phyloP scores from a whole-genome alignment of 1,140 invertebrate genomes.

The Cydia strobilella region DNA sequence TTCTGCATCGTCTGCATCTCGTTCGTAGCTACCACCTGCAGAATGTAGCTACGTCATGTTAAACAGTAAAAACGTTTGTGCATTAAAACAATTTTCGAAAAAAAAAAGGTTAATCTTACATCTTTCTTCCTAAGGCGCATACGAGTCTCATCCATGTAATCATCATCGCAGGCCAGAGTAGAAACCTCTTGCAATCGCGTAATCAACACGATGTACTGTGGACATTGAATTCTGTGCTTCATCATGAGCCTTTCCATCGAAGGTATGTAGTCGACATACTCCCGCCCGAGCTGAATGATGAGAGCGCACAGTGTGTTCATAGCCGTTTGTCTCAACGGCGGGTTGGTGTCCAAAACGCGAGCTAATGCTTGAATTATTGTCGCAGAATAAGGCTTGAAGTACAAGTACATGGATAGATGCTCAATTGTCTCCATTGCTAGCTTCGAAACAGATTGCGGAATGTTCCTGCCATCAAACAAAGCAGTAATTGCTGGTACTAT shows the following conservation, averaged over 20 bases:
- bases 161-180: conserved; percentile 85
- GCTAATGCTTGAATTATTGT: conserved; percentile 95
- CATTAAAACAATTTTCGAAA: conserved; percentile 82
- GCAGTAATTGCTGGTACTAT: conserved; percentile 96
- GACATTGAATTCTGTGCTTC: conserved; percentile 91
- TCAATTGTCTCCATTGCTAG: conserved; percentile 96
- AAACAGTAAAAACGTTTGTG: background rate
- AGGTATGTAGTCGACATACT: conserved; percentile 95
- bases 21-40: conserved; percentile 72
- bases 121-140: conserved; percentile 63
- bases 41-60: conserved; percentile 9
- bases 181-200: conserved; percentile 86
- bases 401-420: conserved; percentile 91
- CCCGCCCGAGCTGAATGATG: conserved; percentile 92
- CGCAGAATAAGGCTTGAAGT: conserved; percentile 95
- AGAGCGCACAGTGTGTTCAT: conserved; percentile 96
- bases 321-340: conserved; percentile 88
- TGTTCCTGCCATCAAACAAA: conserved; percentile 91
- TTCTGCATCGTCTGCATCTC: conserved; percentile 87
- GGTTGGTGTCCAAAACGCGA: conserved; percentile 89
- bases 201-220: conserved; percentile 89
- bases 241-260: conserved; percentile 91
- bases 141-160: conserved; percentile 81
- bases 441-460: conserved; percentile 87
- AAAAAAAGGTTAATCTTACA: conserved; percentile 79